Evolutionary conservation across 1,140 invertebrate genomes (phyloP).

Genomic region (Bursaphelenchus mucronatus): DNA sequence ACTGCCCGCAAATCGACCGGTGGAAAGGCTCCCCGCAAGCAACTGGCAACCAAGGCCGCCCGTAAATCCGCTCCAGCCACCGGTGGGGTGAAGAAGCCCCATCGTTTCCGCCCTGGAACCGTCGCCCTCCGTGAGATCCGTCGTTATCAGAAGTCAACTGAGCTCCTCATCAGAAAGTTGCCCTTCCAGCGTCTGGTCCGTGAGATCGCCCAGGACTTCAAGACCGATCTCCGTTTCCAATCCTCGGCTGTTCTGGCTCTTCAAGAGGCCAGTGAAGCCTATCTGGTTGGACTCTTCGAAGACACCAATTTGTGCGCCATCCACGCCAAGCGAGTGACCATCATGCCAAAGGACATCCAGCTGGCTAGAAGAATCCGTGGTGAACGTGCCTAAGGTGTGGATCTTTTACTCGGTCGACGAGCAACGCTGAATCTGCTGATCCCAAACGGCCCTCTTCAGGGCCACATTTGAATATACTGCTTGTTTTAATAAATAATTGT

Average conservation of each 20-base stretch:
- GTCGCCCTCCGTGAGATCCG: conserved; percentile 62
- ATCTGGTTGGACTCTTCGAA: conserved; percentile 80
- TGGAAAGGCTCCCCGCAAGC: conserved; percentile 79
- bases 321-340: conserved; percentile 87
- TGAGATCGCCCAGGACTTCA: conserved; percentile 78
- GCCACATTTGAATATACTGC: background rate
- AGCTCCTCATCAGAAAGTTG: conserved; percentile 68
- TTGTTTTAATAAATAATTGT: too few species aligned
- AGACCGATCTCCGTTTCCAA: conserved; percentile 76
- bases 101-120: conserved; percentile 65
- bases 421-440: conserved; percentile 1
- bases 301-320: conserved; percentile 89
- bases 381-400: conserved; percentile 65
- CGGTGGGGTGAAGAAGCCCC: conserved; percentile 74
- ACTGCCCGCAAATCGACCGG: conserved; percentile 74
- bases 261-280: conserved; percentile 85
- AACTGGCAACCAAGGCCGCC: conserved; percentile 76
- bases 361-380: conserved; percentile 15
- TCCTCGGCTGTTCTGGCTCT: conserved; percentile 74
- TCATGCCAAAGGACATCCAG: conserved; percentile 74
- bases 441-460: conserved; percentile 15
- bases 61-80: conserved; percentile 73
- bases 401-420: background rate
- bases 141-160: conserved; percentile 70
- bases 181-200: conserved; percentile 65